Evolutionary conservation across 2,797 vertebrate genomes (phyloP).

Genomic region (Crypturellus tataupa): DNA sequence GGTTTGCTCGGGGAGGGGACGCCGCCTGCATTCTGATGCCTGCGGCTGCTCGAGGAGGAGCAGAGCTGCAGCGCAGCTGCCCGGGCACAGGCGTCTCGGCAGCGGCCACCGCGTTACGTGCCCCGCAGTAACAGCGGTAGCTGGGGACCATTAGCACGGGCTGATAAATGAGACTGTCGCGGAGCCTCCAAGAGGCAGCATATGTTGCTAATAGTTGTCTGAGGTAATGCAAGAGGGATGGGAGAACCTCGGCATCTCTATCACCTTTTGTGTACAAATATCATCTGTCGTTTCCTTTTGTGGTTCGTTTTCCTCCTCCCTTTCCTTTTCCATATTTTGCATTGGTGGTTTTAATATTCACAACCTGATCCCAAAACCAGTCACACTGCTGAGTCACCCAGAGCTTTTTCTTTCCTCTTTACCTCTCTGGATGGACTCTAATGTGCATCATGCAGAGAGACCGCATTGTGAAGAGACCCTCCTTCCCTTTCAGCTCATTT

Average conservation of each 20-base stretch:
- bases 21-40: conserved; percentile 55
- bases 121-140: not conserved
- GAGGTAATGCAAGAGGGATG: not conserved
- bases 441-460: not conserved
- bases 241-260: not conserved
- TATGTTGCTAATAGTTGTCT: not conserved
- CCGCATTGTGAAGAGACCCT: not conserved
- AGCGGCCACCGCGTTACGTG: not conserved
- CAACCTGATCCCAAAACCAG: not conserved
- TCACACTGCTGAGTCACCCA: conserved; percentile 28
- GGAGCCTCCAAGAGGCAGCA: not conserved
- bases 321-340: not conserved
- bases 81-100: not conserved
- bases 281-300: not conserved
- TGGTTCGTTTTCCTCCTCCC: not conserved
- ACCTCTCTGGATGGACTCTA: not conserved
- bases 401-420: not conserved
- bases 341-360: not conserved
- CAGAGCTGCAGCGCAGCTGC: conserved; percentile 2
- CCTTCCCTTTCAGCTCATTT: conserved; percentile 33
- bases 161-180: not conserved
- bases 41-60: not conserved
- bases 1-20: conserved; percentile 25
- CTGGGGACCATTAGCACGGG: not conserved
- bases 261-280: not conserved